Evolutionary conservation across 1,140 invertebrate genomes (phyloP).

Genomic region (Teleopsis dalmanni): DNA sequence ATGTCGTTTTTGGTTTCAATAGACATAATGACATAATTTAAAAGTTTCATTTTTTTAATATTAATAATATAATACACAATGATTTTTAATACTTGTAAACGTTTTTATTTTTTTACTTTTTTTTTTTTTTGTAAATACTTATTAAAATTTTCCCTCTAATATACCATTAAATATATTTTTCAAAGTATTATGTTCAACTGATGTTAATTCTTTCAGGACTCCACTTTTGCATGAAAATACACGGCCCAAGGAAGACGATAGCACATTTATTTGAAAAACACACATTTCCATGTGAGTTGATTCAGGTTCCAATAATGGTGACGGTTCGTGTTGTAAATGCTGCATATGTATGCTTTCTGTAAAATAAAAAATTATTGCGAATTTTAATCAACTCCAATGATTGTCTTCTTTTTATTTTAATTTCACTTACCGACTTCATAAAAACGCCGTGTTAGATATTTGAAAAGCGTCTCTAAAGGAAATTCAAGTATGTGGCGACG

Average conservation of each 20-base stretch:
- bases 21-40: too few species aligned
- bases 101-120: background rate
- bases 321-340: constrained; percentile 10
- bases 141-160: constrained; percentile 14
- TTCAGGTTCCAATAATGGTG: constrained; percentile 7
- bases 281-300: constrained; percentile 8
- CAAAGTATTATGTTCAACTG: constrained; percentile 11
- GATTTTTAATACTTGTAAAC: background rate
- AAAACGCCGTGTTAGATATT: constrained; percentile 21
- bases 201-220: constrained; percentile 14
- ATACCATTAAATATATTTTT: constrained; percentile 11
- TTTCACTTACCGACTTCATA: constrained; percentile 11
- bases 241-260: constrained; percentile 10
- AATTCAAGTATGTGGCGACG: constrained; percentile 39
- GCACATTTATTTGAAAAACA: constrained; percentile 12
- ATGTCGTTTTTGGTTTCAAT: too few species aligned
- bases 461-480: constrained; percentile 43
- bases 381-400: background rate
- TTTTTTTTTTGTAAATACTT: background rate
- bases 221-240: constrained; percentile 14
- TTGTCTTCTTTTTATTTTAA: background rate
- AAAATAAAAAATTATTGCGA: background rate
- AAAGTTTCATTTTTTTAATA: background rate
- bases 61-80: background rate
- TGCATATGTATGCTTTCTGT: constrained; percentile 13